These are phyloP conservation scores for Chrysemys picta DNA, from an alignment of 2,113 vertebrate species.

Conservation along the genomic window DNA sequence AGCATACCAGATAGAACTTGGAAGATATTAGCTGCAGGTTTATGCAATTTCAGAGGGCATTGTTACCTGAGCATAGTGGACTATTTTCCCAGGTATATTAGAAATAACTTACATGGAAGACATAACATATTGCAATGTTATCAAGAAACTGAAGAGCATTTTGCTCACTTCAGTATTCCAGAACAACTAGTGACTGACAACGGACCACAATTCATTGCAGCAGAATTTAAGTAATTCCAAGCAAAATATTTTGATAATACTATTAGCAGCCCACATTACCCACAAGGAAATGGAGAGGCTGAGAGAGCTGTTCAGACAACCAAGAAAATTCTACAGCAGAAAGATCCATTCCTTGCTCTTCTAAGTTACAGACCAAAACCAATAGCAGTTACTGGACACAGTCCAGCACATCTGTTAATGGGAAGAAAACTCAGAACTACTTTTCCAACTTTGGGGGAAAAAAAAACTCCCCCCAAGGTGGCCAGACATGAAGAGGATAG, in stretches of 20 bases:
- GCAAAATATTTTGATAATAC: not conserved
- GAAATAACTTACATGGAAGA: not conserved
- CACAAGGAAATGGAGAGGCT: not conserved
- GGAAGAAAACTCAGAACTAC: not conserved
- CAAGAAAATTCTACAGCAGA: not conserved
- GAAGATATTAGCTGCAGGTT: not conserved
- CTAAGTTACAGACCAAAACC: not conserved
- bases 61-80: not conserved
- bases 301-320: not conserved
- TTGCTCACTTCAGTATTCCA: not conserved
- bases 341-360: not conserved
- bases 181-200: not conserved
- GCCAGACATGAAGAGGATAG: not conserved
- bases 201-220: not conserved
- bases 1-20: not conserved
- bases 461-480: not conserved
- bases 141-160: not conserved
- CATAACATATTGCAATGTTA: not conserved
- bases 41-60: not conserved
- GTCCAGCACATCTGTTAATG: not conserved
- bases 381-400: not conserved
- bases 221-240: not conserved
- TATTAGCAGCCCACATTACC: not conserved
- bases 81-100: not conserved
- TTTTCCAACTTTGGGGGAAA: not conserved